Percentiles rank a stretch among this genome's conserved stretches.
These are phyloP conservation scores for Dryobates pubescens DNA, from an alignment of 2,797 vertebrate genomes.

Conservation along the genomic window DNA sequence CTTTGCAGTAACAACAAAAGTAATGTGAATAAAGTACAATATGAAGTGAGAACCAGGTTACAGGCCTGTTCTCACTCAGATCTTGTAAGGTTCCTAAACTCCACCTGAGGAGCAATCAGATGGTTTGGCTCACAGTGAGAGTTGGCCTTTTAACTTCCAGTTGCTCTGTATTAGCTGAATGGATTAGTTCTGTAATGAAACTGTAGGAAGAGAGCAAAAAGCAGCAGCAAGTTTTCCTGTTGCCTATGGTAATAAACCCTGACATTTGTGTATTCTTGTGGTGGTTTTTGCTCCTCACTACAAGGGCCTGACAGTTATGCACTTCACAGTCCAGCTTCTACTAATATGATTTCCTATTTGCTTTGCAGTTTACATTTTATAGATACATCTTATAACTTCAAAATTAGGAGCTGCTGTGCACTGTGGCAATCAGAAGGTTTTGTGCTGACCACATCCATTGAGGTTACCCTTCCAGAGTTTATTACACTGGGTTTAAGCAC, in stretches of 20 bases:
- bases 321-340: background rate
- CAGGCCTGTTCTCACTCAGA: background rate
- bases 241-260: background rate
- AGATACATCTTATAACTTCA: background rate
- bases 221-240: background rate
- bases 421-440: background rate
- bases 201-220: background rate
- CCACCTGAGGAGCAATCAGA: background rate
- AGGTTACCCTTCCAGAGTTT: background rate
- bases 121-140: background rate
- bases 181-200: background rate
- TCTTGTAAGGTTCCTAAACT: background rate
- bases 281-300: background rate
- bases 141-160: background rate
- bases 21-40: background rate
- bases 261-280: background rate
- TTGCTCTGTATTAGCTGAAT: background rate
- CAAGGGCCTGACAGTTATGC: background rate
- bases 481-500: background rate
- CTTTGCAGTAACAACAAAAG: background rate
- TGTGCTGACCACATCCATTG: background rate
- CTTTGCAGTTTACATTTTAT: background rate
- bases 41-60: background rate
- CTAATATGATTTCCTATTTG: background rate
- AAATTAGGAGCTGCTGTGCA: background rate